Conservation (phyloP, 1,140 invertebrate species). For the Musca domestica region DNA sequence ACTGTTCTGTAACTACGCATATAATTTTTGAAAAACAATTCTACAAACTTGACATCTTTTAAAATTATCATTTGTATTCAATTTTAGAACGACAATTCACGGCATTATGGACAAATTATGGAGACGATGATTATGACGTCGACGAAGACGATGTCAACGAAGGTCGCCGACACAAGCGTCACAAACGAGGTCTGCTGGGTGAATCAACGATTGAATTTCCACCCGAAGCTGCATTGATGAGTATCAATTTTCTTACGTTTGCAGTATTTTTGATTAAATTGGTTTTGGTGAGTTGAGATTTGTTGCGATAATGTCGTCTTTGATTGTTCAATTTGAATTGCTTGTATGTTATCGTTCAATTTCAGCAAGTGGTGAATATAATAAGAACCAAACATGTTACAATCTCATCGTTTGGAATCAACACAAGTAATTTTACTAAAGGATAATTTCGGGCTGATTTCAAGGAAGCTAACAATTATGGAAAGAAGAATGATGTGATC, state of each 20-base stretch:
- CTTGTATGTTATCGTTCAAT: constrained; percentile 24
- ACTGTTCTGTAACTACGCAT: too few species aligned
- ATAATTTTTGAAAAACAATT: too few species aligned
- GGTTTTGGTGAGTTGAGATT: constrained; percentile 64
- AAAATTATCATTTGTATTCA: background rate
- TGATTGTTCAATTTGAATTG: background rate
- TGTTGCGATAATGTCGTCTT: background rate
- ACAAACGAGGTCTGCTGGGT: constrained; percentile 41
- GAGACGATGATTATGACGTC: background rate
- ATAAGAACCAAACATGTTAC: constrained; percentile 54
- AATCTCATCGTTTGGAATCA: constrained; percentile 25
- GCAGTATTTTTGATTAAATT: constrained; percentile 78
- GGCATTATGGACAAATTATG: constrained; percentile 33
- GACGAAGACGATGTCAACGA: background rate
- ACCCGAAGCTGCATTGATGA: constrained; percentile 76
- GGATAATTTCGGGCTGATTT: too few species aligned
- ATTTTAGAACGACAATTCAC: constrained; percentile 41
- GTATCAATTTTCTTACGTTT: constrained; percentile 78
- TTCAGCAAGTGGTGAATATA: constrained; percentile 56
- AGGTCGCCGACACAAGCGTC: constrained; percentile 18
- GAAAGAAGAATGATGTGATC: too few species aligned
- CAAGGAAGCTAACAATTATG: too few species aligned
- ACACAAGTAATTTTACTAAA: too few species aligned
- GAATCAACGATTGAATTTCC: constrained; percentile 68
- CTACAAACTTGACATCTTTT: background rate